Conservation (phyloP, 2,113 vertebrate genomes). For the Hippocampus zosterae region DNA sequence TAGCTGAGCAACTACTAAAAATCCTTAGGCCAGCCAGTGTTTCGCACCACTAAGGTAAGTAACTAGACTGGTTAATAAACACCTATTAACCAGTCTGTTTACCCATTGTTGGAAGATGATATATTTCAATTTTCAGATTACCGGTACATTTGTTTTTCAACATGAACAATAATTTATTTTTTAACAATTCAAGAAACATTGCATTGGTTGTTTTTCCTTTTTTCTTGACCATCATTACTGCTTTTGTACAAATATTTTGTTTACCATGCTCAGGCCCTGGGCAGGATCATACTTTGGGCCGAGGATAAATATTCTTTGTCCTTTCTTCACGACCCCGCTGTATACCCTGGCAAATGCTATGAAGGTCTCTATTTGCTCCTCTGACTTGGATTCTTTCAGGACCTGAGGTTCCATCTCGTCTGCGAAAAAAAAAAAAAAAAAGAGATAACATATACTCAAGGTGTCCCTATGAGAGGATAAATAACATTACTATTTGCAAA, state of each 20-base stretch:
- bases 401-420: constrained; percentile 48
- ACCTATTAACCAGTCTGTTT: no score
- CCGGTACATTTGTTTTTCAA: no score
- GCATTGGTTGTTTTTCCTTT: neutral
- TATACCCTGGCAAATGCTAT: constrained; percentile 92
- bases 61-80: no score
- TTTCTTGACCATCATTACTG: neutral
- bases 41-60: no score
- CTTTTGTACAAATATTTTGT: neutral
- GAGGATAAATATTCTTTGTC: constrained; percentile 85
- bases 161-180: no score
- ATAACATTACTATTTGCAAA: no score
- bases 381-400: constrained; percentile 58
- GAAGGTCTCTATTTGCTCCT: constrained; percentile 75
- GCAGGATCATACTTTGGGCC: constrained; percentile 92
- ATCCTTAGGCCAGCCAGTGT: no score
- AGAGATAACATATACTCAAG: neutral
- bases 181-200: no score
- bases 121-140: no score
- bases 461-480: neutral
- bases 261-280: constrained; percentile 65
- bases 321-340: constrained; percentile 80
- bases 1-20: no score
- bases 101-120: no score
- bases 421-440: constrained; percentile 21